Conservation (phyloP, 2,888 invertebrate genomes). For the Thera britannica region DNA sequence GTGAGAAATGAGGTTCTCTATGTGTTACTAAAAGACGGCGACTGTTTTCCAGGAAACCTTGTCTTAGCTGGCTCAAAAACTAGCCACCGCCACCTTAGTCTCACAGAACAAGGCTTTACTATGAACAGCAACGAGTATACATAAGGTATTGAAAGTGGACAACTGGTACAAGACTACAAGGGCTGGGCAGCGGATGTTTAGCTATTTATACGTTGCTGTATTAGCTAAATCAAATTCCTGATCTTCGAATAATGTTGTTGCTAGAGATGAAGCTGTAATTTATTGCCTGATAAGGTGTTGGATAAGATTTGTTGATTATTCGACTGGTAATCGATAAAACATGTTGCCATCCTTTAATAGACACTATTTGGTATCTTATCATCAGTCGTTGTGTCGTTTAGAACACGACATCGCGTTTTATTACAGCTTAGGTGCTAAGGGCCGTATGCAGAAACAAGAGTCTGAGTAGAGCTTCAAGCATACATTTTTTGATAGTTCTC, state of each 20-base stretch:
- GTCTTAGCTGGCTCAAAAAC: slow-evolving; percentile 34
- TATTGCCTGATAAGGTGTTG: slow-evolving; percentile 12
- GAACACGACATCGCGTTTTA: not conserved
- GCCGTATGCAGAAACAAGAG: no score
- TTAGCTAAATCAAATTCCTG: slow-evolving; percentile 24
- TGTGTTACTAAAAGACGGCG: not conserved
- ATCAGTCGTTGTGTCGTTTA: slow-evolving; percentile 1
- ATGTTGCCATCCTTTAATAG: not conserved
- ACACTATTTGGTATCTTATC: slow-evolving; percentile 11
- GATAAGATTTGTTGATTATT: slow-evolving; percentile 5
- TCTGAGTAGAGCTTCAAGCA: no score
- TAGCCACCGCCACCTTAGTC: slow-evolving; percentile 29
- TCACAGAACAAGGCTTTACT: slow-evolving; percentile 25
- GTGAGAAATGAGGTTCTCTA: not conserved
- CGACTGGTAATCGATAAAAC: slow-evolving; percentile 1
- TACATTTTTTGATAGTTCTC: no score
- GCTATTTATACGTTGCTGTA: slow-evolving; percentile 20
- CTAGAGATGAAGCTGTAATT: slow-evolving; percentile 2
- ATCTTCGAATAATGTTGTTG: slow-evolving; percentile 18
- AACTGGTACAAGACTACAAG: slow-evolving; percentile 36
- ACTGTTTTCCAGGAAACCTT: not conserved
- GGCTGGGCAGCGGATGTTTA: slow-evolving; percentile 25
- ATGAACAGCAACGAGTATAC: slow-evolving; percentile 38
- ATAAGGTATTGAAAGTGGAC: slow-evolving; percentile 45
- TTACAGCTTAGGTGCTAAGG: no score